A percentile compares a stretch with the other conserved stretches of the same genome.
These are phyloP conservation scores for Amiota communis DNA, from an alignment of 2,888 invertebrate genomes.

Conservation along the genomic window DNA sequence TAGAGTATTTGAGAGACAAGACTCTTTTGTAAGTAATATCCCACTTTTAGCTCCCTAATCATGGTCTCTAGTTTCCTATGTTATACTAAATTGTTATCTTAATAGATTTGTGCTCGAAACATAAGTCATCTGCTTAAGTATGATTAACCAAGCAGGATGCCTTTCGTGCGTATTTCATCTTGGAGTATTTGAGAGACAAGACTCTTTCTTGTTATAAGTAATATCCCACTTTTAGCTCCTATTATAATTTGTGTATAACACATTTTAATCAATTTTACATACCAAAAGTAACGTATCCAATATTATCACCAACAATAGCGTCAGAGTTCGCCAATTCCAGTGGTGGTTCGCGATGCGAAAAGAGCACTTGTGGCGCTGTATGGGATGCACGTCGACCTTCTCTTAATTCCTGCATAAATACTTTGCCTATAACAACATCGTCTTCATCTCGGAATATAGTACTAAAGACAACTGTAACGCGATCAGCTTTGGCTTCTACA, in stretches of 20 bases:
- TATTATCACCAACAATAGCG: constrained; percentile 95
- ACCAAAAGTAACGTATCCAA: constrained; percentile 99
- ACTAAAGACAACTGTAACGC: constrained; percentile 99
- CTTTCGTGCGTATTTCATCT: constrained; percentile 35
- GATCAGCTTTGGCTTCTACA: constrained; percentile 97
- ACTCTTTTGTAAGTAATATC: constrained; percentile 7
- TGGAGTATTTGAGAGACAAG: constrained; percentile 48
- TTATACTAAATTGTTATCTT: neutral
- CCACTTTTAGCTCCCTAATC: constrained; percentile 17
- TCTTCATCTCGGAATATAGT: constrained; percentile 99
- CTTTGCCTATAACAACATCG: constrained; percentile 98
- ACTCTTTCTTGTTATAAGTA: constrained; percentile 2
- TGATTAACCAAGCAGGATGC: constrained; percentile 34
- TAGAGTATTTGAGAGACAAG: constrained; percentile 24
- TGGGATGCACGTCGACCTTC: constrained; percentile 97
- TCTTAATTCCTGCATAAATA: constrained; percentile 99
- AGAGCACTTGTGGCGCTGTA: constrained; percentile 92
- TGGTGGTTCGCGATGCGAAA: constrained; percentile 97
- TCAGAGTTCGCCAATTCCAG: constrained; percentile 94
- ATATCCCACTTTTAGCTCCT: constrained; percentile 48
- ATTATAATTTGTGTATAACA: neutral
- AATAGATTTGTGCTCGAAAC: neutral
- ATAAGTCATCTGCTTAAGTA: constrained; percentile 18
- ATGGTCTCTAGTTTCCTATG: neutral
- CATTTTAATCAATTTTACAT: constrained; percentile 64